Base-by-base conservation (phyloP, 37 sponge, comb jelly and placozoan species). In the Chondrilla cf. caribensis region DNA sequence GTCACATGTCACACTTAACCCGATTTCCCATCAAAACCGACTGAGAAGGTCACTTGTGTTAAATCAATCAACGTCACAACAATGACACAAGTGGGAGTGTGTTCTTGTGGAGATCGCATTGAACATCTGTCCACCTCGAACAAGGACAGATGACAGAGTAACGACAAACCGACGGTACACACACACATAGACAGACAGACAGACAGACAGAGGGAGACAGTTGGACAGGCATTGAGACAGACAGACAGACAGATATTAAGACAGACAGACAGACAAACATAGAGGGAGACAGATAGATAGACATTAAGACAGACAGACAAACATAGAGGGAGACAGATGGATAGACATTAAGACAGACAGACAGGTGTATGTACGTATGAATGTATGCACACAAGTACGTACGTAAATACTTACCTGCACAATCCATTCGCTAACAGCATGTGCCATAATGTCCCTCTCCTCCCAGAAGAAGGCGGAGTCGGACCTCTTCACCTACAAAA, bases 391-490 rank as follows among this genome's bases (percentile, higher is more conserved):
- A 14, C 17, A n/a, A 29, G 15, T 8, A 5, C n/a, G 8, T 19
- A 33, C 24, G 38, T 4, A 17, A 26, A 64, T 11, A 54, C 59
- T 44, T 58, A 86, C 90, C 85, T 86, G 82, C 58, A 98, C 94
- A 58, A 98, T 87, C 99, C 99, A 98, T 24, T 90, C 90, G 40
- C 90, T 89, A 60, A 66, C 73, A 0, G 99, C 81, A 67, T 90
- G 85, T 0, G 99, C 96, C 99, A 98, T 98, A 75, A 98, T 98
- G 82, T 98, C 99, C 41, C 99, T 87, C 85, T 98, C 99, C 82
- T 98, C 99, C 99, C 99, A 98, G 65, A 89, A 98, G 84, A 91
- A 98, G 38, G 99, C 99, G 0, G 97, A 91, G 84, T 98, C 99
- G 18, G 99, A 96, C 35, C 99, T 58, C 78, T 95, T 95, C 42